phyloP scores from a whole-genome alignment of 2,888 invertebrate species.

The Ditula angustiorana region DNA sequence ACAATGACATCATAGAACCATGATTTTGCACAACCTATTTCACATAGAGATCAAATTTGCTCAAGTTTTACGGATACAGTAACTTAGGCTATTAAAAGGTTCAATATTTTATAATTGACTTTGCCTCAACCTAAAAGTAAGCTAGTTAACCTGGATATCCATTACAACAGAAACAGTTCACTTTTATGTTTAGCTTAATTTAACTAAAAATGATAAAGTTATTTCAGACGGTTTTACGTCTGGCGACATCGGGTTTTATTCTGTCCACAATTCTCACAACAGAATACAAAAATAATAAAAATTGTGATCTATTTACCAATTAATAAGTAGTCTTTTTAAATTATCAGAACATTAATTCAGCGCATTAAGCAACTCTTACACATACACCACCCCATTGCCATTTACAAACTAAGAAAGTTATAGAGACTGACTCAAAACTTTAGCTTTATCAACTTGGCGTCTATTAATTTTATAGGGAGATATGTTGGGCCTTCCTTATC shows the following conservation, averaged over 20 bases:
- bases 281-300: neutral
- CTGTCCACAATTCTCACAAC: neutral
- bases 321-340: neutral
- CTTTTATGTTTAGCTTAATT: too few species aligned
- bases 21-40: slow-evolving; percentile 23
- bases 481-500: too few species aligned
- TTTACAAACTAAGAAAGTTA: slow-evolving; percentile 1
- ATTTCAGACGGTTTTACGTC: too few species aligned
- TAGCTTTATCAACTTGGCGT: neutral
- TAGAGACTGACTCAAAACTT: neutral
- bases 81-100: too few species aligned
- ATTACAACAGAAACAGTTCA: neutral
- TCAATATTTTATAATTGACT: slow-evolving; percentile 28
- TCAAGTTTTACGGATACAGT: too few species aligned
- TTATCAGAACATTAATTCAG: slow-evolving; percentile 2
- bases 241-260: neutral
- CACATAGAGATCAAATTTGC: slow-evolving; percentile 16
- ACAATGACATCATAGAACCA: neutral
- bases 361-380: neutral
- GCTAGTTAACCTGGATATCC: neutral
- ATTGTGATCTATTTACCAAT: too few species aligned
- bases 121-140: neutral
- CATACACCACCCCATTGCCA: neutral
- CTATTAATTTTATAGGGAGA: neutral
- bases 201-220: too few species aligned